These are phyloP conservation scores for Meloidogyne floridensis DNA, from an alignment of 1,140 invertebrate species.

Conservation along the genomic window DNA sequence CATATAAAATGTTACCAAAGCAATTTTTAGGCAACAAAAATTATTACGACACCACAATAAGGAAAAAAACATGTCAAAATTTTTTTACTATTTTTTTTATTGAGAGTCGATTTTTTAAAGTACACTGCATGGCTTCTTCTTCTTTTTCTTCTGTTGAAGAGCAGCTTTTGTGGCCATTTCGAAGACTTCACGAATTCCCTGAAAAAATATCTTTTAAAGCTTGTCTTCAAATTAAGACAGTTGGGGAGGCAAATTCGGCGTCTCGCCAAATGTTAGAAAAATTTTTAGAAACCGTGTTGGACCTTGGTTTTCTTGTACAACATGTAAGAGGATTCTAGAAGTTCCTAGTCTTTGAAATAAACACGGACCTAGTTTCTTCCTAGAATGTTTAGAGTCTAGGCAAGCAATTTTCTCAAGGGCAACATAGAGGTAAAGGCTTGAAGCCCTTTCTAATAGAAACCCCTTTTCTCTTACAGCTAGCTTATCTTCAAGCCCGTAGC, in stretches of 20 bases:
- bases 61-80: neutral
- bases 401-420: no score
- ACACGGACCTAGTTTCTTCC: no score
- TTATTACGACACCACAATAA: slow-evolving; percentile 2
- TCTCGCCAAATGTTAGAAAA: neutral
- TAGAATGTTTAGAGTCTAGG: no score
- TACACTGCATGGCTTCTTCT: slow-evolving; percentile 63
- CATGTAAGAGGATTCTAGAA: no score
- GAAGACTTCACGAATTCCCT: slow-evolving; percentile 97
- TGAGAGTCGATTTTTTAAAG: slow-evolving; percentile 13
- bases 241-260: no score
- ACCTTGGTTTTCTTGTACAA: no score
- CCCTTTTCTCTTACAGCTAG: no score
- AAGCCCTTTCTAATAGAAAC: no score
- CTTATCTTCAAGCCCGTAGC: no score
- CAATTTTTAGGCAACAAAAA: neutral
- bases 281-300: no score
- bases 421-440: no score
- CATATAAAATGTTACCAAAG: neutral
- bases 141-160: slow-evolving; percentile 76
- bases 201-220: slow-evolving; percentile 22
- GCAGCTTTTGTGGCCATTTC: slow-evolving; percentile 97
- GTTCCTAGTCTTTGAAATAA: no score
- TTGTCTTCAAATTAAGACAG: neutral
- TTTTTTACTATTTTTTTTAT: neutral